Evolutionary conservation across 2,113 vertebrate species (phyloP).

Genomic region (Plestiodon gilberti): DNA sequence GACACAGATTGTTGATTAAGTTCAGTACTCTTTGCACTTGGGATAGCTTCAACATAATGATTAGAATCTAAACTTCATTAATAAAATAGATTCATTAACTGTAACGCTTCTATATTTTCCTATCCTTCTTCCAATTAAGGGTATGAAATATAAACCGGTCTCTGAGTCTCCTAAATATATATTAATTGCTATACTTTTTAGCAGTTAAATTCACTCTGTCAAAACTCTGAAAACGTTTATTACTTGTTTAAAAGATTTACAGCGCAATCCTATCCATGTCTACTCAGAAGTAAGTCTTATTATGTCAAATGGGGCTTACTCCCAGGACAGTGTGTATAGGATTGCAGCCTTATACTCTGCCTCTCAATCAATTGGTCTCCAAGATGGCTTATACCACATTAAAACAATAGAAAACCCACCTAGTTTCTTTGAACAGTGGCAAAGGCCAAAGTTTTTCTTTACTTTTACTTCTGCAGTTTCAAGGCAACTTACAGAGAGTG

Average conservation of each 20-base stretch:
- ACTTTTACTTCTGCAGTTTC: no score
- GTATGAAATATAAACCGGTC: slow-evolving; percentile 10
- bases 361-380: background rate
- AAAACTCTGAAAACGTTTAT: background rate
- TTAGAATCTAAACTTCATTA: slow-evolving; percentile 59
- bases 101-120: slow-evolving; percentile 44
- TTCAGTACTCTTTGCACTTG: slow-evolving; percentile 46
- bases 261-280: no score
- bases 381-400: background rate
- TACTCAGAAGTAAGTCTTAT: no score
- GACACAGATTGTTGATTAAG: slow-evolving; percentile 59
- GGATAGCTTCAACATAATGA: slow-evolving; percentile 42
- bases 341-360: no score
- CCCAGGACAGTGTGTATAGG: no score
- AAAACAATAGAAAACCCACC: background rate
- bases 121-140: slow-evolving; percentile 58
- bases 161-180: background rate
- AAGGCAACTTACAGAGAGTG: background rate
- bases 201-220: background rate
- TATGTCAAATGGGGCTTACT: no score
- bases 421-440: background rate
- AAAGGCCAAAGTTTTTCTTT: no score
- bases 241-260: background rate
- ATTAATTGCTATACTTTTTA: background rate
- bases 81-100: slow-evolving; percentile 50